Conservation (phyloP, 2,797 vertebrate species). For the Pseudocheirus occidentalis region DNA sequence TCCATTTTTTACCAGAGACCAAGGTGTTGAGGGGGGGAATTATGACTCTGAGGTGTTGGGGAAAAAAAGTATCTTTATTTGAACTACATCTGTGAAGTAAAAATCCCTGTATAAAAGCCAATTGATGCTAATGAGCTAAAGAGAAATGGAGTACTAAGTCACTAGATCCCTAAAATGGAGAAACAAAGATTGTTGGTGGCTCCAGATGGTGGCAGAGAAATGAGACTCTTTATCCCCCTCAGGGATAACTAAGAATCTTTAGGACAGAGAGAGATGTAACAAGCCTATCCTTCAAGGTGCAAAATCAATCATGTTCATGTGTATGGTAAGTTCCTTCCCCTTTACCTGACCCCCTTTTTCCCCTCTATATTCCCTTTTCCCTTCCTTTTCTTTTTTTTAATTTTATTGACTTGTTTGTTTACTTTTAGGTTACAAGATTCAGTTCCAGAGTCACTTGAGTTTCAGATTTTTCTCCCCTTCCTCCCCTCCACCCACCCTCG, state of each 20-base stretch:
- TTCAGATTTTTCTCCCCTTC: too few relatives aligned
- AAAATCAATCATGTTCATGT: background rate
- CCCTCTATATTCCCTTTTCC: background rate
- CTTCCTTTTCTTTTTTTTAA: background rate
- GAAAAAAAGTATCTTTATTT: background rate
- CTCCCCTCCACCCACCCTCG: too few relatives aligned
- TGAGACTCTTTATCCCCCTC: background rate
- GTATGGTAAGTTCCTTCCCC: background rate
- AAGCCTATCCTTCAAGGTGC: background rate
- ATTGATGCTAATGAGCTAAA: background rate
- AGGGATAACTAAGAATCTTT: background rate
- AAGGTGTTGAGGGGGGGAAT: background rate
- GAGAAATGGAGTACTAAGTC: background rate
- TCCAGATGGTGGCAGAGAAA: background rate
- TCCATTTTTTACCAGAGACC: background rate
- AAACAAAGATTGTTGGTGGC: background rate
- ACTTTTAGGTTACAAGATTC: too few relatives aligned
- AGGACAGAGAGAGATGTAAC: background rate
- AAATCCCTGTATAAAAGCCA: background rate
- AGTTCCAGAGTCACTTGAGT: too few relatives aligned
- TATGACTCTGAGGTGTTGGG: background rate
- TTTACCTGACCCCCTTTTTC: background rate
- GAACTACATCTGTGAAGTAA: background rate
- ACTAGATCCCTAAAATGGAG: background rate
- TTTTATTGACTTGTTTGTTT: too few relatives aligned